phyloP scores from a whole-genome alignment of 2,113 vertebrate genomes.

The Pitta sordida region DNA sequence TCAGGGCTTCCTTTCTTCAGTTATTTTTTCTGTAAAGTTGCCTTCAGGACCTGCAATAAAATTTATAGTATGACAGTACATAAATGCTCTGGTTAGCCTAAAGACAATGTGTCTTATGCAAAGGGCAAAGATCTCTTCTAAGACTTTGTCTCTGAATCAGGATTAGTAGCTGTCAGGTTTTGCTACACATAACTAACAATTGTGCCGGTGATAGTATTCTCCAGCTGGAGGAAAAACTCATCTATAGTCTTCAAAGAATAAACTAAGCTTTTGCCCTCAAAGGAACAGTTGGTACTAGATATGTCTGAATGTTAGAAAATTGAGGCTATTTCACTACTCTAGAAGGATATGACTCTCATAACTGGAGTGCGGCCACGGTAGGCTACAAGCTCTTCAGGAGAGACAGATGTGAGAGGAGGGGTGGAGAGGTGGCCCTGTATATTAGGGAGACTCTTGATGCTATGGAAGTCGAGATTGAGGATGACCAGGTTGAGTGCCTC shows the following conservation, averaged over 20 bases:
- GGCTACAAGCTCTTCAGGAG: no score
- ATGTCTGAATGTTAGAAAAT: neutral
- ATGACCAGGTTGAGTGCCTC: no score
- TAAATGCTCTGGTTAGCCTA: neutral
- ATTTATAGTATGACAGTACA: neutral
- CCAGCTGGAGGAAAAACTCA: neutral
- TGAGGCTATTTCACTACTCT: neutral
- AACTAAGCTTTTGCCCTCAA: neutral
- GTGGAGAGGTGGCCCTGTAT: no score
- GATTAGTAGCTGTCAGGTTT: conserved; percentile 29
- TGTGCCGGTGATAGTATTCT: conserved; percentile 6
- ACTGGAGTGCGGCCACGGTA: no score
- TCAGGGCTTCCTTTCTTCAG: neutral
- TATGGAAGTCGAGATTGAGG: no score
- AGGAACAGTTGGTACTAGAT: neutral
- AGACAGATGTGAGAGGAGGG: no score
- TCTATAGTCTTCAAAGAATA: neutral
- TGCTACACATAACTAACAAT: neutral
- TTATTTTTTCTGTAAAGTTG: neutral
- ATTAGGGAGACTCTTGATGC: no score
- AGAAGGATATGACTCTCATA: neutral
- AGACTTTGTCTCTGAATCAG: neutral
- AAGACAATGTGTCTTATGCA: neutral
- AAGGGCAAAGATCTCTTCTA: neutral
- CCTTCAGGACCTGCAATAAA: neutral